Conservation (phyloP, 2,797 vertebrate species). For the Novumbra hubbsi region DNA sequence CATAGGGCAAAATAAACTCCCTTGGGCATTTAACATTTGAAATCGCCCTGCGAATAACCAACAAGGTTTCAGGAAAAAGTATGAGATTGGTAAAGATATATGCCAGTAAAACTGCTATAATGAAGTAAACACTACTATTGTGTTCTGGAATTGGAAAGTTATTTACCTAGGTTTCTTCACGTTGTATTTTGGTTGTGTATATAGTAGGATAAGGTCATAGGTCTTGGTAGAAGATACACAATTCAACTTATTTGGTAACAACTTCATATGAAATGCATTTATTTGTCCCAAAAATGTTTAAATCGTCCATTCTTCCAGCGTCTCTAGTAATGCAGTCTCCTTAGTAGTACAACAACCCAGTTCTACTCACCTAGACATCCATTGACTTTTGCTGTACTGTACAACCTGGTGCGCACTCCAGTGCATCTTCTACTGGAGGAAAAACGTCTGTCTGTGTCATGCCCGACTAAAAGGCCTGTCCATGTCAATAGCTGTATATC, state of each 20-base stretch:
- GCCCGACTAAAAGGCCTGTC: conserved; percentile 54
- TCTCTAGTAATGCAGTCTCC: not conserved
- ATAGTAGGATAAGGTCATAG: not conserved
- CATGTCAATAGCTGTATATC: conserved; percentile 70
- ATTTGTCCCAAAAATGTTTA: too few relatives aligned
- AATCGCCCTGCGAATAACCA: not conserved
- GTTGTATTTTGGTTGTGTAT: not conserved
- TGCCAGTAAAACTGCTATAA: not conserved
- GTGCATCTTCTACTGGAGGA: conserved; percentile 53
- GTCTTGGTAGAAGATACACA: not conserved
- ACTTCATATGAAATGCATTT: not conserved
- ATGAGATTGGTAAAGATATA: not conserved
- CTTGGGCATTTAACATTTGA: not conserved
- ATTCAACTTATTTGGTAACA: not conserved
- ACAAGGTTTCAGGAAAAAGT: not conserved
- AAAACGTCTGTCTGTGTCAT: conserved; percentile 35
- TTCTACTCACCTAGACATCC: not conserved
- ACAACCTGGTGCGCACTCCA: conserved; percentile 26
- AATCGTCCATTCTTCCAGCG: not conserved
- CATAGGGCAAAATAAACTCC: not conserved
- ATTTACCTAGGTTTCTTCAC: too few relatives aligned
- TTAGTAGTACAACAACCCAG: not conserved
- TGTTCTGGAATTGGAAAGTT: too few relatives aligned
- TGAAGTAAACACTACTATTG: too few relatives aligned
- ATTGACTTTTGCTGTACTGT: conserved; percentile 8